Base-by-base conservation (phyloP, 2,888 invertebrate genomes). In the Watsonalla cultraria region DNA sequence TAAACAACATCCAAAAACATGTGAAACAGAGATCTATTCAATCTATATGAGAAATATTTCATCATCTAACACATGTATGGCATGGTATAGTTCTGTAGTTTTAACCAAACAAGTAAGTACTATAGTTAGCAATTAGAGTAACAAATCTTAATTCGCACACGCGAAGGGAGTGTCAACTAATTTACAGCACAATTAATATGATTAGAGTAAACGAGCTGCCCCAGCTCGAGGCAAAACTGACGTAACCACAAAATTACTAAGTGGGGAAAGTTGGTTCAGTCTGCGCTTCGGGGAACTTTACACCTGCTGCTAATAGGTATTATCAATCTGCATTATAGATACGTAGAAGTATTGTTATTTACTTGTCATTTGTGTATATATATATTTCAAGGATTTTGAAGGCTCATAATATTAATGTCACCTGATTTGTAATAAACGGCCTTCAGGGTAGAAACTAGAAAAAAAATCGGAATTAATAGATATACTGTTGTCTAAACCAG, bases 161-260 rank as follows among this genome's bases (percentile, higher is more conserved):
- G 80, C 78, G 68, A 80, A 67, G 76, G 81, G 81, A 70, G 81
- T 74, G 76, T 61, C 69, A 34, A 54, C 61, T 68, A 70, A 70
- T 75, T 70, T 68, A 63, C 59, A 54, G 58, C 54, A 63, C 73
- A 78, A 78, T 81, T 83, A 76, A 65, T 58, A 58, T 68, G 65
- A 82, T 84, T 76, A 78, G 75, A 76, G 72, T 66, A 70, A 67
- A 68, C 61, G 61, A 34, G 48, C 42, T 34, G 48, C 6, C 49
- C 37, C 39, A 14, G 49, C 7, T 5, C 37, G 37, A 9, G 15
- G 37, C 4, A 39, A 15, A 14, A 14, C 37, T 49, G 15, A 49
- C 37, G 15, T 47, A 47, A 11, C 24, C 24, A 47, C 46, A 37
- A 8, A 47, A 35, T 49, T 37, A 37, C 34, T 37, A 39, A 37